Conservation (phyloP, 1,140 invertebrate genomes). For the Orius insidiosus region DNA sequence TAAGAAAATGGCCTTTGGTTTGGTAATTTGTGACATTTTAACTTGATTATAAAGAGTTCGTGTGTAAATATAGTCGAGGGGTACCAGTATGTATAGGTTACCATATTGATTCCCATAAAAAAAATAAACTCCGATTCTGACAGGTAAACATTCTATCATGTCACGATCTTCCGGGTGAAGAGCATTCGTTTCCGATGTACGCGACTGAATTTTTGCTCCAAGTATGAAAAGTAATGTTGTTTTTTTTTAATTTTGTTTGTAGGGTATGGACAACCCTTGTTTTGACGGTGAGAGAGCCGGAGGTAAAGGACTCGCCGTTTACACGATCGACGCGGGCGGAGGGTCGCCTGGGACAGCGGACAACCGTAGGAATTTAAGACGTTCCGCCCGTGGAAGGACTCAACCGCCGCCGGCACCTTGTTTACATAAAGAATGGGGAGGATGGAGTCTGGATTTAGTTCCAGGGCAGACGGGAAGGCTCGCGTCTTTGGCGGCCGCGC, state of each 20-base stretch:
- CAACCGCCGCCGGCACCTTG: not conserved
- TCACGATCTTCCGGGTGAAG: no score
- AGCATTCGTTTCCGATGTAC: no score
- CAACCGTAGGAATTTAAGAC: not conserved
- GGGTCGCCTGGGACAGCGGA: not conserved
- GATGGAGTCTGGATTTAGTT: not conserved
- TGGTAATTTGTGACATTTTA: no score
- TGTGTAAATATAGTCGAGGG: no score
- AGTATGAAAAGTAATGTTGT: no score
- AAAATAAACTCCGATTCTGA: no score
- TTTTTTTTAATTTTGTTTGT: not conserved
- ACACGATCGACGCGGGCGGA: conserved; percentile 3
- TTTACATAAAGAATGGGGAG: not conserved
- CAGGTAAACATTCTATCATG: no score
- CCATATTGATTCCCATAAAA: no score
- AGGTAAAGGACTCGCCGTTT: not conserved
- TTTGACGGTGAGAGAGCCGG: conserved; percentile 1
- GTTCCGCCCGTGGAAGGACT: not conserved
- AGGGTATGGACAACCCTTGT: conserved; percentile 9
- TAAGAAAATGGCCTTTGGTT: no score
- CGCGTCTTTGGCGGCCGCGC: not conserved
- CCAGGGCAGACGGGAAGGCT: not conserved
- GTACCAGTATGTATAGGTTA: no score
- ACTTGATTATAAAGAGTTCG: no score
- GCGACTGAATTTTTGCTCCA: no score